Base-by-base conservation (phyloP, 1,140 invertebrate genomes). In the Hypothenemus hampei region DNA sequence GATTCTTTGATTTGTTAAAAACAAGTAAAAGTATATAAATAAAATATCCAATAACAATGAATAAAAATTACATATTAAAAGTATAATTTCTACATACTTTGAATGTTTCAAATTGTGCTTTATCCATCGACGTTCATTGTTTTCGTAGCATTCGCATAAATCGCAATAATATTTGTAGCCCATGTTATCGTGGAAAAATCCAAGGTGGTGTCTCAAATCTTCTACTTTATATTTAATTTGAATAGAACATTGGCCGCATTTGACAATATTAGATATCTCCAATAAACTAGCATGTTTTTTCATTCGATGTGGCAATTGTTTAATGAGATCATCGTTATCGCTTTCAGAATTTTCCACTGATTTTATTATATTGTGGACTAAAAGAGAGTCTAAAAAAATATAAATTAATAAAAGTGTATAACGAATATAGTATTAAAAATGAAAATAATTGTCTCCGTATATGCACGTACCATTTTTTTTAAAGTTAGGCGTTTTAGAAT, bases 151-250 rank as follows among this genome's bases (percentile, higher is more conserved):
- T 24, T 62, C 48, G 31, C 64, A 66, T 47, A 64, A 58, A 37
- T 66, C 64, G 21, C 64, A 66, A 51, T 45, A 64, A 46, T 55
- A 66, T 3, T 40, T 60, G 35, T 60, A 65, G n/a, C 57, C 20
- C 50, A 6, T 39, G 49, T 46, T 6, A 39, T 15, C 4, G 33
- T 19, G 8, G 20, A 21, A 2, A 33, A n/a, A n/a, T n/a, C n/a
- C 16, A 31, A 65, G n/a, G 47, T 65, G 64, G 16, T 57, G 53
- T 18, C 29, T 47, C 15, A 64, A 23, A 29, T 13, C 11, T 26
- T 36, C 16, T 4, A 37, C 18, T 10, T 50, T 35, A 22, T 36
- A 45, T 1, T n/a, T 21, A 6, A 62, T 1, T 24, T 40, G 40
- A 4, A 26, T 8, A 1, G 63, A 54, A 33, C 64, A 65, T 15